A percentile compares a stretch with the other conserved stretches of the same genome.
Evolutionary conservation across 2,888 invertebrate species (phyloP).

Genomic region (Hydroisotoma schaefferi): DNA sequence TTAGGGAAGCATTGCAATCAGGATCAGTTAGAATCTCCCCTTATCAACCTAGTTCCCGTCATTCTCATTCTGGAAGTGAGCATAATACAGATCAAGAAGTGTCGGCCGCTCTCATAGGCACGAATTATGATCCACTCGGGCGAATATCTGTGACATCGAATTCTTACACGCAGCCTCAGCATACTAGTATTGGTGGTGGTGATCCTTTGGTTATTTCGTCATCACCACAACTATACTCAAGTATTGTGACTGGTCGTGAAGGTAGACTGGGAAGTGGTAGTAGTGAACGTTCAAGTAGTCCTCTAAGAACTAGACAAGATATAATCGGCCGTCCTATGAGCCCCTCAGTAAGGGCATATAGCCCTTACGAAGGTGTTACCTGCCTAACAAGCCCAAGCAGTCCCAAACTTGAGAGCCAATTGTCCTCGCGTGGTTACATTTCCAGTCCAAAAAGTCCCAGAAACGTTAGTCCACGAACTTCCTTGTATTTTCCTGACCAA

Average conservation of each 20-base stretch:
- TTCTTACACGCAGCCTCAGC: conserved; percentile 61
- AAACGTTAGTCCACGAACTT: conserved; percentile 35
- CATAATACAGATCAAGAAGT: conserved; percentile 63
- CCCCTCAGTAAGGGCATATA: conserved; percentile 41
- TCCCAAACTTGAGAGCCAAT: conserved; percentile 61
- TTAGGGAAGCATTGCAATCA: conserved; percentile 32
- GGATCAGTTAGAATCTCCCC: conserved; percentile 32
- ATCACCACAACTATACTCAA: conserved; percentile 67
- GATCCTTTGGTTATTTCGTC: conserved; percentile 56
- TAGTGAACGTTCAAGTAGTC: neutral
- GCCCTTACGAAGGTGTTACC: conserved; percentile 34
- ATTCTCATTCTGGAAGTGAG: conserved; percentile 58
- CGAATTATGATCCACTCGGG: conserved; percentile 43
- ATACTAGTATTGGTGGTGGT: no score
- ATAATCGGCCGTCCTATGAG: conserved; percentile 52
- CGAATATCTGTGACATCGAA: conserved; percentile 53
- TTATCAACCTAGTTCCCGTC: conserved; percentile 61
- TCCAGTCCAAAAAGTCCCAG: conserved; percentile 32
- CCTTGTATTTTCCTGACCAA: conserved; percentile 35
- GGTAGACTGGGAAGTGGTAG: no score
- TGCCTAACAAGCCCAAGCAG: conserved; percentile 46
- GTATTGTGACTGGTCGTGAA: neutral
- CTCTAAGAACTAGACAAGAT: conserved; percentile 59
- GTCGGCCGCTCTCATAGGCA: conserved; percentile 50
- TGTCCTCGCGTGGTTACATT: conserved; percentile 33